Evolutionary conservation across 2,113 vertebrate genomes (phyloP), one percentile per base, ranked within the genome.

Genomic region (Globicephala melas): DNA sequence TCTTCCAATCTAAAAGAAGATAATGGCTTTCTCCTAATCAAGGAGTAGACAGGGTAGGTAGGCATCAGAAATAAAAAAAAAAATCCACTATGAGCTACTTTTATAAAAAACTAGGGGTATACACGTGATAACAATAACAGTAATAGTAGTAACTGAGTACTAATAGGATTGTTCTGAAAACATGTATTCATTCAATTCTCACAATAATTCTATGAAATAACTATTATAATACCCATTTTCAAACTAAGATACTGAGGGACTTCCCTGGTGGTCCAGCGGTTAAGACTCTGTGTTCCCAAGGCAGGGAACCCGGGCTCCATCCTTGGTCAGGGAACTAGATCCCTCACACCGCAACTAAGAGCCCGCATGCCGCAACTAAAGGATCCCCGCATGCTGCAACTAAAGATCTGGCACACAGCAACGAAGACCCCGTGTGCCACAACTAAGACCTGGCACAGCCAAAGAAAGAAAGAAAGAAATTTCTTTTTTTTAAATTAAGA

Each of bases 171-270:
- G 36, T 83, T 96, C 38, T 93, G n/a, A 58, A 80, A 58, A 71
- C 67, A 73, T 33, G 20, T 76, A 80, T 62, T 68, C n/a, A 76
- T 44, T 87, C 89, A 95, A 90, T 76, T 90, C n/a, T 92, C 26
- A 94, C 25, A 91, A 85, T 15, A 96, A 95, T 50, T 63, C n/a
- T 91, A 95, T 36, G 5, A 96, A 93, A 60, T 60, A 94, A 87
- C 17, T 92, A 26, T 62, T 58, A 71, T 71, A 92, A 85, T n/a
- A 76, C 38, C 28, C 28, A 79, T 83, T 92, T 96, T 92, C 70
- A 93, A 95, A 83, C 68, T 83, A 87, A 95, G 62, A 97, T 95
- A 95, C 33, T 94, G 50, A 88, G 60, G 53, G 53, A 53, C 53
- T 53, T 53, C 53, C 53, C 53, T 53, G 15, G 53, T 53, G 53